A percentile compares a stretch with the other conserved stretches of the same genome.
phyloP scores from a whole-genome alignment of 92 coral and sea anemone species.

The Zoanthus sociatus region DNA sequence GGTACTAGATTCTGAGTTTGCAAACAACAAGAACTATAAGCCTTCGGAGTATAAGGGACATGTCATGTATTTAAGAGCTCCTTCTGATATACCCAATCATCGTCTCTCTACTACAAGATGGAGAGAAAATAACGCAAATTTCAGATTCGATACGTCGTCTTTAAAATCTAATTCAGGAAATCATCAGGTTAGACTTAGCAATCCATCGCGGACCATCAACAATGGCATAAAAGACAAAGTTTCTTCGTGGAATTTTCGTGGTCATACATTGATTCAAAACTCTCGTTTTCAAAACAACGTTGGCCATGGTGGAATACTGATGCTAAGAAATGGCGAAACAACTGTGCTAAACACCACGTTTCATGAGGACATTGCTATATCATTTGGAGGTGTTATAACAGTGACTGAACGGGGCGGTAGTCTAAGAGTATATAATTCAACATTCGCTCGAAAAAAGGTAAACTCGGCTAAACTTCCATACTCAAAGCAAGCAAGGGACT shows the following conservation, averaged over 20 bases:
- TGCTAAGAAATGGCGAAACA: too few relatives aligned
- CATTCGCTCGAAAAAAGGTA: too few relatives aligned
- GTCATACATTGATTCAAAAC: neutral
- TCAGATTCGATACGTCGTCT: neutral
- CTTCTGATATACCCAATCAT: neutral
- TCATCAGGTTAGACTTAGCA: neutral
- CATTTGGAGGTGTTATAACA: slow-evolving; percentile 40
- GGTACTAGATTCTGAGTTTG: neutral
- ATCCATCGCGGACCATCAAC: neutral
- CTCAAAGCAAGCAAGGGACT: too few relatives aligned
- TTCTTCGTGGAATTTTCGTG: slow-evolving; percentile 17
- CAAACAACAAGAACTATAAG: neutral
- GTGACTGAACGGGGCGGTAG: slow-evolving; percentile 8
- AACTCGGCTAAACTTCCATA: too few relatives aligned
- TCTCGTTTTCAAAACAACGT: too few relatives aligned
- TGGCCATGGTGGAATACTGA: too few relatives aligned
- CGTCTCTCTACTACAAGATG: neutral
- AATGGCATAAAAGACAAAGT: too few relatives aligned
- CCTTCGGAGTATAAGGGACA: neutral
- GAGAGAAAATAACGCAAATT: neutral
- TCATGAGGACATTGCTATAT: slow-evolving; percentile 43
- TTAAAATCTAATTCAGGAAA: neutral
- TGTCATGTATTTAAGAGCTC: neutral
- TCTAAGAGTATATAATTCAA: too few relatives aligned
- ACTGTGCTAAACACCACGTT: too few relatives aligned